Conservation (phyloP, 2,113 vertebrate genomes). For the Zootoca vivipara region DNA sequence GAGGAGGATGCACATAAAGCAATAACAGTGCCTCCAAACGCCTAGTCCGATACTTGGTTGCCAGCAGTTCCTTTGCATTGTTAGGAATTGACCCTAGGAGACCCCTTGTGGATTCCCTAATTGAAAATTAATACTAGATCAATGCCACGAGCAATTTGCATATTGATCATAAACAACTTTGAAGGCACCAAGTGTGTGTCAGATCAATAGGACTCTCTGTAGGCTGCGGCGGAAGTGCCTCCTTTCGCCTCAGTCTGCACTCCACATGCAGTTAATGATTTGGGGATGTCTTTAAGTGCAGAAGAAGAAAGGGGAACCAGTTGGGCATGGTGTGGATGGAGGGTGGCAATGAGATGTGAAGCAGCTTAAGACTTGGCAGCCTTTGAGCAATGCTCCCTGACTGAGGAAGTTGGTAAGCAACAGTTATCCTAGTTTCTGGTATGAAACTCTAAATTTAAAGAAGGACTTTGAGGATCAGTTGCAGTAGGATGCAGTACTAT, state of each 20-base stretch:
- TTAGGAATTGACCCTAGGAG: conserved; percentile 94
- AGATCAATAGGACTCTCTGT: conserved; percentile 93
- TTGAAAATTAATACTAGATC: conserved; percentile 99
- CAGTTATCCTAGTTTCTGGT: neutral
- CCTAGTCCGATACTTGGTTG: conserved; percentile 57
- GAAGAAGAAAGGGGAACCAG: rapidly evolving
- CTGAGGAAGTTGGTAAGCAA: neutral
- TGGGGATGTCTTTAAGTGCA: conserved; percentile 38
- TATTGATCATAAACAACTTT: conserved; percentile 99
- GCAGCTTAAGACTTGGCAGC: neutral
- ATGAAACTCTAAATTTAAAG: neutral
- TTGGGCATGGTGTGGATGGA: no score
- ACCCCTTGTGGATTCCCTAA: conserved; percentile 98
- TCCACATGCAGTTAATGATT: conserved; percentile 83
- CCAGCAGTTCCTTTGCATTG: conserved; percentile 87
- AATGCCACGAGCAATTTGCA: conserved; percentile 97
- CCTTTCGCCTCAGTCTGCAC: conserved; percentile 70
- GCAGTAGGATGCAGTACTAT: neutral
- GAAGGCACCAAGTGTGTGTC: conserved; percentile 94
- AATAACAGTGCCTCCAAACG: conserved; percentile 17
- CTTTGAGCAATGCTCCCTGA: neutral
- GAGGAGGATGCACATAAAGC: conserved; percentile 37
- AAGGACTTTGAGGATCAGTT: neutral
- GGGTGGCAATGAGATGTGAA: neutral
- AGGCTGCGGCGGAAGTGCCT: conserved; percentile 82